Base-by-base conservation (phyloP, 1,140 invertebrate species). In the Orius insidiosus region DNA sequence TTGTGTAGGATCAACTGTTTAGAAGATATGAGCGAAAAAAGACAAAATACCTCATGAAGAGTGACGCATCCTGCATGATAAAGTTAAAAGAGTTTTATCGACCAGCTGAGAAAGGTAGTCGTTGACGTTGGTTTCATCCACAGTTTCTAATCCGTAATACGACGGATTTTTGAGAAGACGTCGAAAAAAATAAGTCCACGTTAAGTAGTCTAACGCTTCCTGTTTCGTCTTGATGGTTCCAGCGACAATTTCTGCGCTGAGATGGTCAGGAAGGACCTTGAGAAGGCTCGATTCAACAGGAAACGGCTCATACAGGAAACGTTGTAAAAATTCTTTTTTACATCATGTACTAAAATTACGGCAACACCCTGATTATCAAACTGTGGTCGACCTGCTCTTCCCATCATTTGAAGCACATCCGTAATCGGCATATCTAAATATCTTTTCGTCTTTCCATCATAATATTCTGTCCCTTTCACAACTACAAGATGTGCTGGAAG, bases 341-440 rank as follows among this genome's bases (percentile, higher is more conserved):
- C 76, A 58, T 99, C 95, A 55, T 99, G 95, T 1, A 98, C 94
- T 45, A 98, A 69, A 6, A 99, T 88, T 9, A 97, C 86, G 3
- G 96, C 95, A 2, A 95, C 84, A 2, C 92, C 95, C 48, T 85
- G 80, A 55, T 85, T 81, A 63, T 98, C 96, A 61, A 83, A 98
- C 68, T 94, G 82, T 2, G 95, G 96, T 49, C 96, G 69, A 5
- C 95, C 95, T 48, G 95, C 95, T 50, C 95, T 70, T 3, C 95
- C 95, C 80, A 98, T 97, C 96, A 99, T 98, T 68, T 98, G 95
- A 16, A 99, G 68, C 1, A 98, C 81, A 70, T 95, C 93, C 1
- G 95, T 99, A 40, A 99, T 96, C 1, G 96, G 96, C 81, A 98
- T 98, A 56, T 99, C 95, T 2, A 98, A 88, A 63, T 99, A 99